Base-by-base conservation (phyloP, 1,140 invertebrate genomes). In the Ips nitidus region DNA sequence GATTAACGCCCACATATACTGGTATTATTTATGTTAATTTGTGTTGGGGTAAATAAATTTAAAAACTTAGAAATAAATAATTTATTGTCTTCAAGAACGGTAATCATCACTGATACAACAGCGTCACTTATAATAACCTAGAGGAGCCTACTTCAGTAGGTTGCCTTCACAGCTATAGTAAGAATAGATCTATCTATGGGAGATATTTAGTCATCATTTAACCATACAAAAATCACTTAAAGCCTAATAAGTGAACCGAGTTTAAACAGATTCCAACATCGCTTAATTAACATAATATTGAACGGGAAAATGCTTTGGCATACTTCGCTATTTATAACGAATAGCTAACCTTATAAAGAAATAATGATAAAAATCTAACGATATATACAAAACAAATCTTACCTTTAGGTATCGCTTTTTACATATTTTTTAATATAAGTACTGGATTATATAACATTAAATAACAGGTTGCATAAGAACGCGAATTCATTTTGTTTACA, bases 71-170 rank as follows among this genome's bases (percentile, higher is more conserved):
- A 80, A 80, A 80, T 80, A 80, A 80, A 80, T 80, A 79, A 79
- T 80, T 80, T 80, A 80, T 80, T 80, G 79, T 80, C 79, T 80
- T 74, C 77, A 77, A 76, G 76, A 79, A 77, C 69, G 76, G 72
- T 74, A 75, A 78, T 69, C 70, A 75, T 77, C 74, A 78, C 75
- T 78, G 75, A 71, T 68, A 71, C 65, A 69, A 41, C 22, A 22
- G 22, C 63, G 57, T 68, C 22, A 22, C 22, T 22, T 55, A n/a
- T 39, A 65, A 71, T 73, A 73, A 78, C 74, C 74, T 73, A 67
- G 71, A 73, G 77, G 75, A 7, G 55, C 22, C 45, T 37, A 37
- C 53, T 77, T 78, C 71, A 65, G 43, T 76, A 77, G 75, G 77
- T 71, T 75, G 66, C 57, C 57, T 42, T 67, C 72, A 74, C 72